Base-by-base conservation (phyloP, 2,113 vertebrate species). In the Melanocharis versteri region DNA sequence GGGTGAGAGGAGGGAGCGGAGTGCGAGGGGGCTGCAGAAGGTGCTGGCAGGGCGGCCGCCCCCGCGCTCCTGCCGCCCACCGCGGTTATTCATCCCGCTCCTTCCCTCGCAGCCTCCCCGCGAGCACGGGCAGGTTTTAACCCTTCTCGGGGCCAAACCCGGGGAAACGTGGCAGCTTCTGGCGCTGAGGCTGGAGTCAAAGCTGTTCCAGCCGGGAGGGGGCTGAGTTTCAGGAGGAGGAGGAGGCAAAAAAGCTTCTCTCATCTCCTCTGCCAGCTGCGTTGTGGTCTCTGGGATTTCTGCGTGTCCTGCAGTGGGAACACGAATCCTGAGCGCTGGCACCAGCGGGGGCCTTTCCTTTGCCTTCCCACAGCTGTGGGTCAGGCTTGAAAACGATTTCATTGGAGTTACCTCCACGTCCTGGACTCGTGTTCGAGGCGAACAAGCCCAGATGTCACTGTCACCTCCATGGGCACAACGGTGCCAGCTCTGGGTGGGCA, bases 401-500 rank as follows among this genome's bases (percentile, higher is more conserved):
- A 10, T 6, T 23, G 23, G 21, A 17, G 62, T 7, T 47, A 9
- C 4, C 28, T 48, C 20, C 4, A 8, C 19, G 33, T 48, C 24
- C 53, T 64, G 33, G 13, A 4, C 35, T 35, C 8, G 1, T 18
- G 45, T 40, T 48, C 9, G 33, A 7, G 58, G 21, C 1, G 5
- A 60, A 6, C 19, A 9, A 51, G 48, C 31, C 39, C 37, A 33
- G 50, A 7, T 33, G 31, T 28, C 26, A 6, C 16, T 30, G 40
- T 28, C 51, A 66, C 35, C 30, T 62, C 39, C 26, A 1, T 0
- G 30, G 56, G 58, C 40, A 72, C 58, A 9, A 6, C 4, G 0
- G 31, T 44, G 18, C 11, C 4, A 0, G 24, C 26, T 42, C 30
- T 24, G 26, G 1, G 10, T 2, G 6, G 1, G 1, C 31, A 47